Evolutionary conservation across 92 coral and sea anemone species (phyloP), one percentile per base, ranked within the genome.

Genomic region (Epizoanthus illoricatus): DNA sequence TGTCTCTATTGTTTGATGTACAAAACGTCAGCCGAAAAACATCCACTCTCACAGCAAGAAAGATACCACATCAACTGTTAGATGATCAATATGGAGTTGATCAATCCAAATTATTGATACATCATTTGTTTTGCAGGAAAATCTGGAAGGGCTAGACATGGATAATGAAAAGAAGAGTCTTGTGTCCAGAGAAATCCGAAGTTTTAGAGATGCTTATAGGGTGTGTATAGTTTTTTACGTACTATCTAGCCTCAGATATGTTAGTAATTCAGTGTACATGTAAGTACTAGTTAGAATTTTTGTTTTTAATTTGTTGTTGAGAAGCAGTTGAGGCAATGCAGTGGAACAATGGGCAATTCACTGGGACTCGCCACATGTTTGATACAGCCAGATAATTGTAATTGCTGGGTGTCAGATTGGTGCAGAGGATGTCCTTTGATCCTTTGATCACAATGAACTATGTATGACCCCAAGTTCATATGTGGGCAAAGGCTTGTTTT

Each of bases 91-190:
- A 39, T 54, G 47, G 20, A 47, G 24, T 39, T 28, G 36, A 33
- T 42, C 36, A 17, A 16, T 75, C 9, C 28, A 23, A 54, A 7
- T 49, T 13, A 15, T 15, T 11, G 8, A 4, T 57, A 40, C 19
- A 3, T 0, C 23, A 57, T 61, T 71, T 57, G 10, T 63, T 70
- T 21, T 16, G 71, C 76, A 96, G 95, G 98, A 96, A 88, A 96
- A 96, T 81, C 66, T 96, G 70, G 99, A 96, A 62, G 99, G 99
- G 1, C 66, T 96, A 86, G 99, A 94, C 45, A 96, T 96, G 99
- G 99, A 96, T 56, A 89, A 89, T 59, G 93, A 81, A 73, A 96
- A 96, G 86, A 96, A 96, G 68, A 92, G 92, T 74, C 88, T 96
- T 69, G 97, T 96, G 0, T 96, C 99, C 20, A 90, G 95, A 54